A percentile compares a stretch with the other conserved stretches of the same genome.
phyloP scores from a whole-genome alignment of 2,888 invertebrate genomes.

The Andrena marginata region DNA sequence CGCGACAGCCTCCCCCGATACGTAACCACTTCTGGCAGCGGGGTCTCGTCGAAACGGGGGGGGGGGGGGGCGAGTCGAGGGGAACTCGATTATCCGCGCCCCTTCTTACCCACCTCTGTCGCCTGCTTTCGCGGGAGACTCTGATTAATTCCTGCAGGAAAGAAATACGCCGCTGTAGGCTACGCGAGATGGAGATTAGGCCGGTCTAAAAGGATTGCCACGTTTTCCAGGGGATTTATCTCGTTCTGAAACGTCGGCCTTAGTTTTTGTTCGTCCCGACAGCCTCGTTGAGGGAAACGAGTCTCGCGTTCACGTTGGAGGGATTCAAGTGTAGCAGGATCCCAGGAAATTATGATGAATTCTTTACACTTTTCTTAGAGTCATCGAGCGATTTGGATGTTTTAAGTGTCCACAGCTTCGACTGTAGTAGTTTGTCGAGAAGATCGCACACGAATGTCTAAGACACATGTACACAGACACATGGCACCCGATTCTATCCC shows the following conservation, averaged over 20 bases:
- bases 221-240: background rate
- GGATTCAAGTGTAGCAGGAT: background rate
- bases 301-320: background rate
- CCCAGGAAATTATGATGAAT: background rate
- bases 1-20: slow-evolving; percentile 47
- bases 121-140: background rate
- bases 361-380: background rate
- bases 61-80: slow-evolving; percentile 7
- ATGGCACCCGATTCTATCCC: background rate
- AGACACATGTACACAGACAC: slow-evolving; percentile 1
- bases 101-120: background rate
- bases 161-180: background rate
- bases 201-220: background rate
- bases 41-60: too few species aligned
- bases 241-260: background rate
- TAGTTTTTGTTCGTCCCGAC: background rate
- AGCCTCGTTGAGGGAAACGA: background rate
- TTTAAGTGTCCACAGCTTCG: background rate
- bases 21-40: slow-evolving; percentile 63
- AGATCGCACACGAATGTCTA: background rate
- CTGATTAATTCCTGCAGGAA: slow-evolving; percentile 25
- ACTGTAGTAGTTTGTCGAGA: too few species aligned
- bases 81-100: slow-evolving; percentile 43
- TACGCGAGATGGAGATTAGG: background rate
- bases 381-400: too few species aligned